Conservation (phyloP, 2,797 vertebrate species). For the Dallia pectoralis region DNA sequence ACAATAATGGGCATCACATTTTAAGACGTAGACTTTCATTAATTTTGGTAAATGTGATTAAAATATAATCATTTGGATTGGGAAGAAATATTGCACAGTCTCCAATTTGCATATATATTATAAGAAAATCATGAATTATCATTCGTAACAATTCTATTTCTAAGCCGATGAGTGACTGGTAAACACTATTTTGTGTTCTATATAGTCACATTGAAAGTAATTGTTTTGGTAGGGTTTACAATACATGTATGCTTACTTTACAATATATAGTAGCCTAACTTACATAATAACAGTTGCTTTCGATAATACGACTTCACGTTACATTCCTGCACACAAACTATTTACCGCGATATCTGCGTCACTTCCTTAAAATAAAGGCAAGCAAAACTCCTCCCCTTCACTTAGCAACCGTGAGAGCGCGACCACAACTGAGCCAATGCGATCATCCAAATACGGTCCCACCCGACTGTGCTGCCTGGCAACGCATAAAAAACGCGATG, state of each 20-base stretch:
- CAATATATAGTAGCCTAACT: not conserved
- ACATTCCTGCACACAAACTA: not conserved
- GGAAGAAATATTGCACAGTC: not conserved
- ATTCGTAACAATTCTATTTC: too few species aligned
- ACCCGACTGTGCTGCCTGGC: slow-evolving; percentile 78
- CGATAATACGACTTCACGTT: not conserved
- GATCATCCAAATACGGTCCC: slow-evolving; percentile 61
- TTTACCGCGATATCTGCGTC: slow-evolving; percentile 20
- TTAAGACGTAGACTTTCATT: not conserved
- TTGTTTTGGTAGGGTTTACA: not conserved
- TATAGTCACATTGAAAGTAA: not conserved
- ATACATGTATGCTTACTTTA: not conserved
- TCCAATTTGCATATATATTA: too few species aligned
- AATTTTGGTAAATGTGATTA: not conserved
- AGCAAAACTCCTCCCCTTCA: slow-evolving; percentile 41
- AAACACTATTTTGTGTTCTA: not conserved
- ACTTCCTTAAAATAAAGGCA: slow-evolving; percentile 31
- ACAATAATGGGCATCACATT: not conserved
- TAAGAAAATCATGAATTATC: too few species aligned
- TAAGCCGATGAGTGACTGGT: not conserved
- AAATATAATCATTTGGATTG: not conserved
- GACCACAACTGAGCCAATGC: slow-evolving; percentile 73
- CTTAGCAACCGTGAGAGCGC: slow-evolving; percentile 68
- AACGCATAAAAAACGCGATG: slow-evolving; percentile 89
- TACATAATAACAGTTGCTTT: not conserved